Base-by-base conservation (phyloP, 1,140 invertebrate species). In the Drosophila truncata region DNA sequence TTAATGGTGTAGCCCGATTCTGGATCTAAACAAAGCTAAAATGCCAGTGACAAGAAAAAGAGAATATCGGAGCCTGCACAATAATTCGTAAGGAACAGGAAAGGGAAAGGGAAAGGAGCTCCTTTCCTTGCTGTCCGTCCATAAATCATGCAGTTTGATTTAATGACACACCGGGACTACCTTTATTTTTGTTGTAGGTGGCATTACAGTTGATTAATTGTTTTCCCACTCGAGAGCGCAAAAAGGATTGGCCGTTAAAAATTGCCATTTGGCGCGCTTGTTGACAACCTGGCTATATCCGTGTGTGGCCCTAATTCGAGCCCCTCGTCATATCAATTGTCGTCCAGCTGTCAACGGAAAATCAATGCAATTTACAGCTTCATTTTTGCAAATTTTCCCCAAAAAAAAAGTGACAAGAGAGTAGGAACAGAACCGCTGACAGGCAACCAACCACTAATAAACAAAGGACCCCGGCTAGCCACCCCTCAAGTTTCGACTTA, bases 291-390 rank as follows among this genome's bases (percentile, higher is more conserved):
- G 20, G 13, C 25, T 31, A 55, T 33, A 35, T 59, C 65, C 63
- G 84, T 88, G 84, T 88, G 85, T 84, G 84, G 80, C 69, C 73
- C 4, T 27, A 25, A 39, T 37, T 46, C 46, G n/a, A 47, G 61
- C 67, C 60, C 79, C 58, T 61, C 42, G 35, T 86, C 50, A 81
- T 90, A 80, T 82, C 85, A 84, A 82, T 84, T 79, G 78, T 79
- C 72, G 67, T 31, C 54, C 65, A 75, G 82, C 86, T 90, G 85
- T 91, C 85, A 90, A 77, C 85, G 75, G 25, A 35, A 77, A 69
- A 90, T 90, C 85, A 90, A 80, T 90, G 85, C 85, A 91, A 90
- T 91, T 88, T 88, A 85, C 81, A 82, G 66, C 86, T 90, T 79
- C 66, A 90, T 90, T 85, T 88, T 90, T 90, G 85, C 85, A 88